These are phyloP conservation scores for Vidua macroura DNA, from an alignment of 2,113 vertebrate genomes.

Conservation along the genomic window DNA sequence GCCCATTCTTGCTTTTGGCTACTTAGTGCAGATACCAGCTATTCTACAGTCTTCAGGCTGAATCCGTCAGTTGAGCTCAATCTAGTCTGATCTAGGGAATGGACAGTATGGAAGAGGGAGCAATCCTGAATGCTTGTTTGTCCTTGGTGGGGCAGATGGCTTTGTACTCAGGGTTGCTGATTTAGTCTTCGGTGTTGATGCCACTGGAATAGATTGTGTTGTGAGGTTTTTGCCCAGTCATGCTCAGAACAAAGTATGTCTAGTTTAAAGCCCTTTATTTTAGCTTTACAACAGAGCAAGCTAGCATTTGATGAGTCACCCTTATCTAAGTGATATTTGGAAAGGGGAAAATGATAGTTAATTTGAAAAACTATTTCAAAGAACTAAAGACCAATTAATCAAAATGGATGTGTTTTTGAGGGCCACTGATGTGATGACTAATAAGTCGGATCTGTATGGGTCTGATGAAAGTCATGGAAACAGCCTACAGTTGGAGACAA, in stretches of 20 bases:
- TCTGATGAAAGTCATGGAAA: background rate
- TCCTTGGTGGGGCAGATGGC: background rate
- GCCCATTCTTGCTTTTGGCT: background rate
- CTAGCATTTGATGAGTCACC: background rate
- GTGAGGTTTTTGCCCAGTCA: background rate
- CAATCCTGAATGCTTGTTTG: background rate
- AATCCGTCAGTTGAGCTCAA: background rate
- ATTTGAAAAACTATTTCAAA: background rate
- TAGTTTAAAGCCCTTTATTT: background rate
- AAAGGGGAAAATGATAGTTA: background rate
- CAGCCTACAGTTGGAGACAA: background rate
- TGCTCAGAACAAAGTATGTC: background rate
- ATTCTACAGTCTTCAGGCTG: background rate
- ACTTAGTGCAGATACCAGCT: background rate
- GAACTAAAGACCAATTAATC: background rate
- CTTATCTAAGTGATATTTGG: background rate
- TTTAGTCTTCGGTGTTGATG: background rate
- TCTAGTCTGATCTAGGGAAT: background rate
- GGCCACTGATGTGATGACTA: background rate
- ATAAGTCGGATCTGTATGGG: background rate
- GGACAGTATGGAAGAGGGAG: background rate
- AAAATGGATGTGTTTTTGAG: background rate
- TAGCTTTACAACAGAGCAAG: background rate
- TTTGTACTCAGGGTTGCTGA: background rate
- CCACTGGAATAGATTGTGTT: background rate